Percentiles rank a stretch among this genome's conserved stretches.
These are phyloP conservation scores for Ectemnius lituratus DNA, from an alignment of 2,888 invertebrate species.

Conservation along the genomic window DNA sequence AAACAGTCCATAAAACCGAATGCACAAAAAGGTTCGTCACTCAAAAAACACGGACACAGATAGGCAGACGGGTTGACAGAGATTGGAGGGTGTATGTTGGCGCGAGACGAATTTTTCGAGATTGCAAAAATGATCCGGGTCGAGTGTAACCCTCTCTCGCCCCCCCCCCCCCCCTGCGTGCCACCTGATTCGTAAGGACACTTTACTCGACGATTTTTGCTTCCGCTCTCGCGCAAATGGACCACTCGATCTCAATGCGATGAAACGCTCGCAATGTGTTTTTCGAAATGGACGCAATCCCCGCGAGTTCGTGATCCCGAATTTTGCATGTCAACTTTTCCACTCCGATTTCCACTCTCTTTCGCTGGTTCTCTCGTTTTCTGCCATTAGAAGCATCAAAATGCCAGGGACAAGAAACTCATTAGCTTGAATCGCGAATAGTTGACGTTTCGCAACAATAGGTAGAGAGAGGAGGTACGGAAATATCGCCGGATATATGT, in stretches of 20 bases:
- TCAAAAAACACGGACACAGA: slow-evolving; percentile 1
- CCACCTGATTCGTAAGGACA: not conserved
- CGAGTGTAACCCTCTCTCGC: not conserved
- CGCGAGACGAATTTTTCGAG: not conserved
- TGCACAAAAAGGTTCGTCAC: too few relatives aligned
- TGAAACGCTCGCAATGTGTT: slow-evolving; percentile 18
- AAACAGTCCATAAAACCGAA: too few relatives aligned
- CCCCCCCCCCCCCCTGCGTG: not conserved
- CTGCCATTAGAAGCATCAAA: too few relatives aligned
- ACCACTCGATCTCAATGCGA: slow-evolving; percentile 16
- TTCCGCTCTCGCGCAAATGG: slow-evolving; percentile 6
- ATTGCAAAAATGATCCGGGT: slow-evolving; percentile 16
- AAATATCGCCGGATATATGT: too few relatives aligned
- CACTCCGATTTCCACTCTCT: too few relatives aligned
- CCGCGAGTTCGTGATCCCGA: not conserved
- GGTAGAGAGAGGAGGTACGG: too few relatives aligned
- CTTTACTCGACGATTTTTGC: slow-evolving; percentile 14
- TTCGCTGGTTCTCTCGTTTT: too few relatives aligned
- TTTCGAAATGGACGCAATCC: slow-evolving; percentile 1
- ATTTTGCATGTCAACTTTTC: too few relatives aligned
- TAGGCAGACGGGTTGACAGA: not conserved
- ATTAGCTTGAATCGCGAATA: too few relatives aligned
- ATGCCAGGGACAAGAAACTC: too few relatives aligned
- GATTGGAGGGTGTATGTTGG: not conserved
- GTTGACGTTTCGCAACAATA: too few relatives aligned